Percentiles rank a stretch among this genome's conserved stretches.
Evolutionary conservation across 2,888 invertebrate species (phyloP).

Genomic region (Creontiades dilutus): DNA sequence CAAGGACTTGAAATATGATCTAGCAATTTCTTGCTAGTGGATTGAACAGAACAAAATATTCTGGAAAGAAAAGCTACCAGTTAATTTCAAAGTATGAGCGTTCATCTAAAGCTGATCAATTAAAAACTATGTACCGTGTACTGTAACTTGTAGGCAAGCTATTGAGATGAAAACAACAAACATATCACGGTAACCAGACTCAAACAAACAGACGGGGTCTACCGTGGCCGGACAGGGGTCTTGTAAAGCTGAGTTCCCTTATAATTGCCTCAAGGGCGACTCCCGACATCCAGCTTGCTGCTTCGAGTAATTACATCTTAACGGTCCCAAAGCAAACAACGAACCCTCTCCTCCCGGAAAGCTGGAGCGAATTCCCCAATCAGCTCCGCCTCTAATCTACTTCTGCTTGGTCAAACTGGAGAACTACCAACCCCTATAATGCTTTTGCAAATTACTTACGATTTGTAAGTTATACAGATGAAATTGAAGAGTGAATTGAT

Average conservation of each 20-base stretch:
- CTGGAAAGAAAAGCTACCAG: too few relatives aligned
- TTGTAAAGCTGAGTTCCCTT: background rate
- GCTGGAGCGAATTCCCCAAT: background rate
- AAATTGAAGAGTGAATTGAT: too few relatives aligned
- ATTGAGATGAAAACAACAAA: background rate
- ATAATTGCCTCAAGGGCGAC: constrained; percentile 13
- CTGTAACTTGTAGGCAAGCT: background rate
- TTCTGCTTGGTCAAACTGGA: background rate
- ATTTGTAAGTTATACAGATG: too few relatives aligned
- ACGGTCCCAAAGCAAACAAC: constrained; percentile 25
- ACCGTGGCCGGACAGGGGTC: background rate
- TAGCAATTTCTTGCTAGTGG: too few relatives aligned
- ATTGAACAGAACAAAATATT: too few relatives aligned
- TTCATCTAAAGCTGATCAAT: too few relatives aligned
- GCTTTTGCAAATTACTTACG: background rate
- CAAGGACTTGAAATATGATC: too few relatives aligned
- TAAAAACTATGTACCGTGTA: too few relatives aligned
- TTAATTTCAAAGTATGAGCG: too few relatives aligned
- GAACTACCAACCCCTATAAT: background rate
- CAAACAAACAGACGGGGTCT: background rate
- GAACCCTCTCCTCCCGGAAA: background rate
- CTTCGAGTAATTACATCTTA: constrained; percentile 23
- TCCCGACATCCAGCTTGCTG: constrained; percentile 5
- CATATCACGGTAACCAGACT: constrained; percentile 7
- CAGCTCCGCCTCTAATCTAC: constrained; percentile 19